Percentiles rank a stretch among this genome's conserved stretches.
Conservation (phyloP, 2,797 vertebrate species). For the Poecilia velifera region DNA sequence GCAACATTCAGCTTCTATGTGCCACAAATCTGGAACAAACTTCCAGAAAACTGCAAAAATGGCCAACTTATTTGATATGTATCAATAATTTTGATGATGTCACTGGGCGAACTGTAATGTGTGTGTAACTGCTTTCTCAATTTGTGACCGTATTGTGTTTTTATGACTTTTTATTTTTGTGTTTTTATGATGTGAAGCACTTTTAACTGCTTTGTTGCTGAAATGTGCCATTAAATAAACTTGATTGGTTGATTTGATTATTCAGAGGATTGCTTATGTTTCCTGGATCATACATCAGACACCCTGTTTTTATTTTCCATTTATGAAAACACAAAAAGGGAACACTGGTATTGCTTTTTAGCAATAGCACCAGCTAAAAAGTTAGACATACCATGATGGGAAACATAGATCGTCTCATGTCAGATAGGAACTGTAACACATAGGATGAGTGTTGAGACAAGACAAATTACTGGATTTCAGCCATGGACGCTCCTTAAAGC, state of each 20-base stretch:
- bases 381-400: not conserved
- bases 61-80: no score
- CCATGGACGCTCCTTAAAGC: not conserved
- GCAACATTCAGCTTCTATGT: no score
- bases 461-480: not conserved
- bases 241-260: not conserved
- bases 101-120: no score
- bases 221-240: no score
- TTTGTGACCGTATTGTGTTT: no score
- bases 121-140: no score
- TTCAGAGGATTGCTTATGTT: not conserved
- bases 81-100: no score
- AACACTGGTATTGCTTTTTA: not conserved
- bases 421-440: not conserved
- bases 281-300: not conserved
- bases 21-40: no score
- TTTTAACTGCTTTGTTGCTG: no score
- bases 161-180: no score
- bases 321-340: not conserved
- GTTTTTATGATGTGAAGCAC: no score
- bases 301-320: not conserved
- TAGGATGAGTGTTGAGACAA: not conserved
- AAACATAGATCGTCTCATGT: not conserved
- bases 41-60: no score
- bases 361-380: not conserved